These are phyloP conservation scores for Schlechtendalia chinensis DNA, from an alignment of 1,140 invertebrate genomes.

Conservation along the genomic window DNA sequence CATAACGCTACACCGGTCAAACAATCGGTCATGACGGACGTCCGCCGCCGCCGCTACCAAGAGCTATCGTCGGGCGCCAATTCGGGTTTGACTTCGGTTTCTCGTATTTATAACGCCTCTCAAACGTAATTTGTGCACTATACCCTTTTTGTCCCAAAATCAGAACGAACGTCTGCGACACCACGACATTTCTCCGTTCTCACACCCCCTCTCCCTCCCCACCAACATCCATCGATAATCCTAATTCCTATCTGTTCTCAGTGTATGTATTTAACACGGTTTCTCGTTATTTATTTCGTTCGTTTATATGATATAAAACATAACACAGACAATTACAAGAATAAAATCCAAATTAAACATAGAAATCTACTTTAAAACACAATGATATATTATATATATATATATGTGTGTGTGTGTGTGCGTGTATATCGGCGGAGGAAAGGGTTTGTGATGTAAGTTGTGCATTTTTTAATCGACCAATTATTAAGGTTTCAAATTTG, in stretches of 20 bases:
- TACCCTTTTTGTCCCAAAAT: neutral
- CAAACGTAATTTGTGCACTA: neutral
- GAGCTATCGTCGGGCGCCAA: neutral
- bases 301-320: neutral
- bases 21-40: conserved; percentile 5
- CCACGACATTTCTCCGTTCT: neutral
- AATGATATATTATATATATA: too few relatives aligned
- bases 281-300: neutral
- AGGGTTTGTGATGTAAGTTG: neutral
- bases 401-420: too few relatives aligned
- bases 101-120: conserved; percentile 9
- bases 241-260: neutral
- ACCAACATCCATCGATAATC: neutral
- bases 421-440: neutral
- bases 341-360: neutral
- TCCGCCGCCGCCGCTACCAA: too few relatives aligned
- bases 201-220: too few relatives aligned
- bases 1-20: neutral
- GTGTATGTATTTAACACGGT: neutral
- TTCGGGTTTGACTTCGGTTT: neutral
- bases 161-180: neutral
- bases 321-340: neutral
- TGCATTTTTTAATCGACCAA: neutral
- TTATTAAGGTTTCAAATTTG: neutral
- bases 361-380: neutral